Evolutionary conservation across 1,140 invertebrate species (phyloP), one percentile per base, ranked within the genome.

Genomic region (Heliothis virescens): DNA sequence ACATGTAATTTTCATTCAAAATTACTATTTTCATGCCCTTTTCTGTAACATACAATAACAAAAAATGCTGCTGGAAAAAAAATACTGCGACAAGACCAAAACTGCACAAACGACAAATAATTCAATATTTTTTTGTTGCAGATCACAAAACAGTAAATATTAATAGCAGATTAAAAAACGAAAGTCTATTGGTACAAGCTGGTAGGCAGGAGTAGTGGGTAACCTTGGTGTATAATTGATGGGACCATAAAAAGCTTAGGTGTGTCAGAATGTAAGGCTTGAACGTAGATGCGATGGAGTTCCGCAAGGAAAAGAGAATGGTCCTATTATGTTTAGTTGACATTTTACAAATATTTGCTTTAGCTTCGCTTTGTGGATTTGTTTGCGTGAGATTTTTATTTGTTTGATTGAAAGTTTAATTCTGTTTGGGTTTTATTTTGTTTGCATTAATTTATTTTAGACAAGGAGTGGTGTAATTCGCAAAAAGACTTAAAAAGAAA

Each of bases 231-330:
- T 16, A 69, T 78, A 78, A 67, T 78, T 78, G 63, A 78, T 78
- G 62, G 63, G n/a, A 78, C 75, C 63, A 78, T 78, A 78, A 78
- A 78, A 69, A 78, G 75, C 62, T 47, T 73, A 73, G 71, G 63
- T 69, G 63, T 57, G 75, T 78, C 62, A 78, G 60, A 69, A 78
- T 78, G 75, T 69, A 48, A 76, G 60, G 16, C n/a, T 78, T 21
- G 15, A 72, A 12, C 74, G 18, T 26, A 62, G 72, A 75, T 48
- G 72, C 21, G 55, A 62, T 48, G 72, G 72, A 59, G 72, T 75
- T 48, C 72, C 72, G 57, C 55, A 75, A 75, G 72, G 72, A 75
- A 48, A 74, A 75, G 57, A 75, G 72, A 75, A 75, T 62, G 72
- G 72, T 48, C 72, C 72, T 55, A 75, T 75, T 75, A 75, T 75